Evolutionary conservation across 2,888 invertebrate species (phyloP).

Genomic region (Perithous albicinctus): DNA sequence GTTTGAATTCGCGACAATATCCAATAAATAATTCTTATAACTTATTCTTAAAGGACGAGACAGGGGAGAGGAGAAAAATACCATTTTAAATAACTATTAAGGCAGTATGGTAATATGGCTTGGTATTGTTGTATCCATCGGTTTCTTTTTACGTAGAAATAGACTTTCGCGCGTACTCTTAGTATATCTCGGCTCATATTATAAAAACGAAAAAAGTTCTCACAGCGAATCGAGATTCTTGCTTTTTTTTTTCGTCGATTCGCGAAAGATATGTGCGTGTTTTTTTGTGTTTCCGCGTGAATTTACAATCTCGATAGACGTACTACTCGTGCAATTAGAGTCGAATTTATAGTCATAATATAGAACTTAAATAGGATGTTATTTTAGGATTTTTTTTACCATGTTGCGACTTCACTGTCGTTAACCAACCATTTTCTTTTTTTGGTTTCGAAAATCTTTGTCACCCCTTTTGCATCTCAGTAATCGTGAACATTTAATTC

Average conservation of each 20-base stretch:
- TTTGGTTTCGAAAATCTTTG: too few species aligned
- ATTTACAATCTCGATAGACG: constrained; percentile 19
- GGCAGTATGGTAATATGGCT: constrained; percentile 84
- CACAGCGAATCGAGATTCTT: constrained; percentile 35
- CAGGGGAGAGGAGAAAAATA: constrained; percentile 56
- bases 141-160: constrained; percentile 65
- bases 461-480: too few species aligned
- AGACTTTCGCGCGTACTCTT: constrained; percentile 54
- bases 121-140: constrained; percentile 69
- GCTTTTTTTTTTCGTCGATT: constrained; percentile 1
- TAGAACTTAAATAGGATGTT: too few species aligned
- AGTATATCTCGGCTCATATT: constrained; percentile 25
- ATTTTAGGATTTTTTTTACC: too few species aligned
- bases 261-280: constrained; percentile 64
- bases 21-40: constrained; percentile 65
- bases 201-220: constrained; percentile 29
- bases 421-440: too few species aligned
- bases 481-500: too few species aligned
- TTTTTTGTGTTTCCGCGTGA: not conserved
- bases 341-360: too few species aligned
- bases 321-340: constrained; percentile 33
- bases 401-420: too few species aligned
- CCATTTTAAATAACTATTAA: constrained; percentile 81
- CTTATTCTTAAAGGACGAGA: constrained; percentile 43
- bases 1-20: constrained; percentile 37